These are phyloP conservation scores for Ciona savignyi DNA, from an alignment of 23 tunicate species.

Conservation along the genomic window DNA sequence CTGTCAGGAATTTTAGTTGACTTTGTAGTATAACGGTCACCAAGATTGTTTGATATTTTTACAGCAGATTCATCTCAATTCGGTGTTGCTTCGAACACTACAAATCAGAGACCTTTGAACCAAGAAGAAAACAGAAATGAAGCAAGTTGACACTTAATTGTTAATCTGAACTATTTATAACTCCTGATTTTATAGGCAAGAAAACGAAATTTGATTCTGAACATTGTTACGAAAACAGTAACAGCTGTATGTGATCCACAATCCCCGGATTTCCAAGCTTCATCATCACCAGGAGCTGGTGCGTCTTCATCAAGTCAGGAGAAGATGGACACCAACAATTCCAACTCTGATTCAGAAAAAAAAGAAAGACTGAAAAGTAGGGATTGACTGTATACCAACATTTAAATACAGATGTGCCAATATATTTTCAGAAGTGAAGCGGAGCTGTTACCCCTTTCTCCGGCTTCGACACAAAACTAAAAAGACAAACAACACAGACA, in stretches of 20 bases:
- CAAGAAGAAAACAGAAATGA: too few species aligned
- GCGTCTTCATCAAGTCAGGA: neutral
- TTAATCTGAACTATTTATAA: neutral
- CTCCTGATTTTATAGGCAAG: neutral
- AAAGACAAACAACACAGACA: too few species aligned
- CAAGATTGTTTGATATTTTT: too few species aligned
- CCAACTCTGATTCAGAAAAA: neutral
- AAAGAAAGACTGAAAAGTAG: neutral
- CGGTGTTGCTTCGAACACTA: too few species aligned
- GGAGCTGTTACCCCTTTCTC: conserved; percentile 6
- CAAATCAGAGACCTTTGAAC: too few species aligned
- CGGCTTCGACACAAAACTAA: conserved; percentile 6
- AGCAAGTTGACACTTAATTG: too few species aligned
- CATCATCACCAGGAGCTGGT: neutral
- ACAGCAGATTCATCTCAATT: too few species aligned
- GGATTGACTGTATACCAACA: too few species aligned
- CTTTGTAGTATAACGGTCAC: too few species aligned
- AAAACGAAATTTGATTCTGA: conserved; percentile 3
- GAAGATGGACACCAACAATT: neutral
- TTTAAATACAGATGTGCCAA: too few species aligned
- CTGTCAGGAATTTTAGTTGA: too few species aligned
- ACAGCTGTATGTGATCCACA: neutral
- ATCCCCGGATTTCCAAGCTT: neutral
- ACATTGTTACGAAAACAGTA: conserved; percentile 7
- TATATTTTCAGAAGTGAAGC: conserved; percentile 2